These are phyloP conservation scores for Aromia moschata DNA, from an alignment of 2,888 invertebrate species.

Conservation along the genomic window DNA sequence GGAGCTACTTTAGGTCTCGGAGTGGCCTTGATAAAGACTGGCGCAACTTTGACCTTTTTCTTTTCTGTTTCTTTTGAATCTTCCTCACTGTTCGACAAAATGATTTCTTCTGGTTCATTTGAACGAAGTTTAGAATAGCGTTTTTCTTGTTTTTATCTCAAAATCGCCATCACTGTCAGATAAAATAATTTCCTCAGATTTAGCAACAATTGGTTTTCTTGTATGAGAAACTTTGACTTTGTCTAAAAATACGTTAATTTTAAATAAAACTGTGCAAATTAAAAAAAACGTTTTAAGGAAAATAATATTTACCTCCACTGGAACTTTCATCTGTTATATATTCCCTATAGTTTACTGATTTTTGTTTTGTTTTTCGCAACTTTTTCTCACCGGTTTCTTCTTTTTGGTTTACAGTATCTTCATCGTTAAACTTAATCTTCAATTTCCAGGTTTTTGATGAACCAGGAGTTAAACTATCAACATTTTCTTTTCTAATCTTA, in stretches of 20 bases:
- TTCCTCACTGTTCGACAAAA: conserved; percentile 35
- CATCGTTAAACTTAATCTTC: conserved; percentile 38
- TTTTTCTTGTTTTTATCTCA: background rate
- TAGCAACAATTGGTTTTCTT: background rate
- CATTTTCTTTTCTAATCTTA: too few relatives aligned
- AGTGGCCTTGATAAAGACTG: conserved; percentile 70
- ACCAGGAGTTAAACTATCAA: conserved; percentile 16
- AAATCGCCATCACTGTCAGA: background rate
- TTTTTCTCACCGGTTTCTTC: conserved; percentile 7
- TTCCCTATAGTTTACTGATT: too few relatives aligned
- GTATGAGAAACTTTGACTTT: background rate
- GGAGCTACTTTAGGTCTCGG: conserved; percentile 70
- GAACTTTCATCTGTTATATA: conserved; percentile 11
- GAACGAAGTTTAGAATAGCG: background rate
- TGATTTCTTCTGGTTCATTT: background rate
- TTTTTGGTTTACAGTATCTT: conserved; percentile 19
- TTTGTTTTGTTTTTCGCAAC: too few relatives aligned
- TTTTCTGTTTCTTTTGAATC: conserved; percentile 22
- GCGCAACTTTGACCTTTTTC: conserved; percentile 69
- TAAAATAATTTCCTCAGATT: background rate
- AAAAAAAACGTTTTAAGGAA: background rate
- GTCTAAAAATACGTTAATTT: background rate
- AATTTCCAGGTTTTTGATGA: conserved; percentile 42
- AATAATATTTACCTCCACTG: conserved; percentile 4
- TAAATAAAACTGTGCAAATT: background rate